These are phyloP conservation scores for Rhagonycha lutea DNA, from an alignment of 2,888 invertebrate species.

Conservation along the genomic window DNA sequence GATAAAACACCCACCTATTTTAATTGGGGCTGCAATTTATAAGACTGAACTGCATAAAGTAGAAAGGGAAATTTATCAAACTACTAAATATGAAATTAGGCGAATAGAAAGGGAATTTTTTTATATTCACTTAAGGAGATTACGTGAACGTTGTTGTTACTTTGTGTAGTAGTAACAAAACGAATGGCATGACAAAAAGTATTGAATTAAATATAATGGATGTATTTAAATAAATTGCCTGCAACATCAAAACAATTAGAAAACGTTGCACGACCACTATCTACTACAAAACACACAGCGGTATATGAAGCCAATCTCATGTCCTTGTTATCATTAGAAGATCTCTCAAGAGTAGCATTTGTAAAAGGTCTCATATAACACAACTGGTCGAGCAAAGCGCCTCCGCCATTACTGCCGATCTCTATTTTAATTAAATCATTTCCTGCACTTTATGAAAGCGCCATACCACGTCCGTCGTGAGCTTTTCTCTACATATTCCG, in stretches of 20 bases:
- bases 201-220: background rate
- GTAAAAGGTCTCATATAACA: constrained; percentile 34
- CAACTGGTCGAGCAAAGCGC: constrained; percentile 32
- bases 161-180: background rate
- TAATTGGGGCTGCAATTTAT: constrained; percentile 53
- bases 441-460: constrained; percentile 36
- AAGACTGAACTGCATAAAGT: constrained; percentile 41
- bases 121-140: background rate
- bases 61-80: constrained; percentile 25
- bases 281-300: constrained; percentile 23
- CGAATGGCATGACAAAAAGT: background rate
- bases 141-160: background rate
- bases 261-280: constrained; percentile 19
- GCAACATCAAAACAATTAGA: constrained; percentile 8
- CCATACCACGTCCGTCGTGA: constrained; percentile 23
- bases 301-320: constrained; percentile 30
- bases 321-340: constrained; percentile 30
- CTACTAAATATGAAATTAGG: constrained; percentile 20
- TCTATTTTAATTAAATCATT: constrained; percentile 43
- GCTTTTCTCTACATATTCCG: constrained; percentile 26
- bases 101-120: constrained; percentile 1
- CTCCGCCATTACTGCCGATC: constrained; percentile 38
- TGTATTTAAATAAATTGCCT: background rate
- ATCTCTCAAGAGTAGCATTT: constrained; percentile 37
- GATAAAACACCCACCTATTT: constrained; percentile 56